A percentile compares a stretch with the other conserved stretches of the same genome.
phyloP scores from a whole-genome alignment of 2,888 invertebrate genomes.

The Chrysolina americana region DNA sequence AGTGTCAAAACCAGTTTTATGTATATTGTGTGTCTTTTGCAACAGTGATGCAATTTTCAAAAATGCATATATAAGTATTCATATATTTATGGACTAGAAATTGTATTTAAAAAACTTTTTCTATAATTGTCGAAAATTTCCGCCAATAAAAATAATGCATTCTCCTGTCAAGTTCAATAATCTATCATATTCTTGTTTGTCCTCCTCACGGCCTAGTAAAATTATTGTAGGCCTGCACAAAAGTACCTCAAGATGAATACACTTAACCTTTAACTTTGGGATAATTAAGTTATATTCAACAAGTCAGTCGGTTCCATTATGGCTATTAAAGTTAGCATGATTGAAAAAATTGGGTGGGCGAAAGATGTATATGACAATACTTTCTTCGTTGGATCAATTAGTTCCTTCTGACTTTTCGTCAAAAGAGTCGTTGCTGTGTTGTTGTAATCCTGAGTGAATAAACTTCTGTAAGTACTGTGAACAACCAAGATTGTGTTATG shows the following conservation, averaged over 20 bases:
- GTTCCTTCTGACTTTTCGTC: neutral
- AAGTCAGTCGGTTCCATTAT: conserved; percentile 12
- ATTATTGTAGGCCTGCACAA: conserved; percentile 1
- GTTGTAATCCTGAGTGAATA: too few relatives aligned
- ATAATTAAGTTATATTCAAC: conserved; percentile 2
- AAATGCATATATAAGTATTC: too few relatives aligned
- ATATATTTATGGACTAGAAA: too few relatives aligned
- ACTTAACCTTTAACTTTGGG: neutral
- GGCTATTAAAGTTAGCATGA: conserved; percentile 4
- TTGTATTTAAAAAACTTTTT: too few relatives aligned
- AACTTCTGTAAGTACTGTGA: neutral
- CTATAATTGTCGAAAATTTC: too few relatives aligned
- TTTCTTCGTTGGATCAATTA: conserved; percentile 4
- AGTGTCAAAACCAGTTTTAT: too few relatives aligned
- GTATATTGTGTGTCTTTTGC: too few relatives aligned
- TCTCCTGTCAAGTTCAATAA: too few relatives aligned
- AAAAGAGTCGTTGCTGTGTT: neutral
- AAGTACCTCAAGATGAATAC: conserved; percentile 7
- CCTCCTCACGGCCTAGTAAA: neutral
- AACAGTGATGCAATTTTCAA: too few relatives aligned
- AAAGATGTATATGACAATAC: neutral
- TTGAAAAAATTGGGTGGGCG: neutral
- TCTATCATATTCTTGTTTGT: neutral
- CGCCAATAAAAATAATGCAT: too few relatives aligned
- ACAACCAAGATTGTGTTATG: too few relatives aligned